These are phyloP conservation scores for Merops nubicus DNA, from an alignment of 2,113 vertebrate genomes.

Conservation along the genomic window DNA sequence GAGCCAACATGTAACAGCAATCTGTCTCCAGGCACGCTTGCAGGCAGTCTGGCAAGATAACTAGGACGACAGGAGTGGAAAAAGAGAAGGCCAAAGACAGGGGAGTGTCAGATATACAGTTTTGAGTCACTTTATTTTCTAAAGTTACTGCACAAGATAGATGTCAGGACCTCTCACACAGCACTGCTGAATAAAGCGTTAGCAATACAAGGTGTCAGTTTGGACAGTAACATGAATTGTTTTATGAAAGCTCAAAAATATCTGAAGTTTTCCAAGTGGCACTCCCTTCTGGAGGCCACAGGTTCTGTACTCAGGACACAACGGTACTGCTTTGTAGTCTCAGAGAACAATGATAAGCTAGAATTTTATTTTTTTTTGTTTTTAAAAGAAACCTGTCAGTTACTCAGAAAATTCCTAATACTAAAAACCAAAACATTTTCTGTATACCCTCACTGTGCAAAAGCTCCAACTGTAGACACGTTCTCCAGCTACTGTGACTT, in stretches of 20 bases:
- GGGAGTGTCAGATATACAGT: neutral
- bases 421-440: neutral
- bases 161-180: neutral
- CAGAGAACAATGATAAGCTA: fast-evolving
- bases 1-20: neutral
- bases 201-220: neutral
- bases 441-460: fast-evolving
- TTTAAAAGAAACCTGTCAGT: neutral
- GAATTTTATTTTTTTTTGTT: neutral
- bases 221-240: neutral
- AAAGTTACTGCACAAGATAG: neutral
- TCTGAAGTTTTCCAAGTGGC: neutral
- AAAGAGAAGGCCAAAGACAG: neutral
- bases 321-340: neutral
- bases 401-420: neutral
- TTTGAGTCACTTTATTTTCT: constrained; percentile 8
- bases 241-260: neutral
- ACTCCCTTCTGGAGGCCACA: neutral
- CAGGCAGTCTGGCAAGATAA: constrained; percentile 30
- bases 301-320: neutral
- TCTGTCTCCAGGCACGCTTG: neutral
- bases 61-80: neutral
- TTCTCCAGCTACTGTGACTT: neutral
- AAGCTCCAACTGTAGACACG: neutral
- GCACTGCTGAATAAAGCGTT: neutral